Percentiles rank a stretch among this genome's conserved stretches.
phyloP scores from a whole-genome alignment of 53 echinoderm and acorn worm genomes.

The Luidia sarsii region DNA sequence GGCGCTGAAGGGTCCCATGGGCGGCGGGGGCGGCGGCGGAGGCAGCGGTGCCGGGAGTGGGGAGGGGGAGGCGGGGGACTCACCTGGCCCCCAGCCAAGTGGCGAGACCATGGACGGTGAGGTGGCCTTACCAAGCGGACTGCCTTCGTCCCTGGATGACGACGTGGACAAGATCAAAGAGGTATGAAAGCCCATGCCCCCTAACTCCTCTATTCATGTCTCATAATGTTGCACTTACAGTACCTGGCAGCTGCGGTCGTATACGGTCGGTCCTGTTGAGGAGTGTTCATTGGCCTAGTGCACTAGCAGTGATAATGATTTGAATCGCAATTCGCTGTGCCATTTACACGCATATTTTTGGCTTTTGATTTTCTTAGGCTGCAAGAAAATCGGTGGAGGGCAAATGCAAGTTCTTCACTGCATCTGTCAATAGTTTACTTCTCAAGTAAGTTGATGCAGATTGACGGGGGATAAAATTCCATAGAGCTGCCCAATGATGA shows the following conservation, averaged over 20 bases:
- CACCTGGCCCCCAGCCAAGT: conserved; percentile 30
- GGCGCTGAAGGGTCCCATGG: conserved; percentile 58
- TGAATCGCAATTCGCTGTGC: too few species aligned
- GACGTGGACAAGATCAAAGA: conserved; percentile 93
- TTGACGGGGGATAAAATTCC: too few species aligned
- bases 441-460: conserved; percentile 96
- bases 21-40: conserved; percentile 1
- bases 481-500: too few species aligned
- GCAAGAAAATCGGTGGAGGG: conserved; percentile 96
- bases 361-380: conserved; percentile 74
- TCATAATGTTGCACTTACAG: too few species aligned
- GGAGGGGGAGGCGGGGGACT: background rate
- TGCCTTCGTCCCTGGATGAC: conserved; percentile 57
- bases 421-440: conserved; percentile 82
- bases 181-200: too few species aligned
- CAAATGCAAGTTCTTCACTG: conserved; percentile 96
- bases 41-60: conserved; percentile 27
- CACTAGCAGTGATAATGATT: too few species aligned
- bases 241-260: background rate
- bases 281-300: too few species aligned
- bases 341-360: too few species aligned
- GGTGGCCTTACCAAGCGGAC: conserved; percentile 63
- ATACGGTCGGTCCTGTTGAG: too few species aligned
- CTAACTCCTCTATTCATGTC: too few species aligned
- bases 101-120: conserved; percentile 29